Evolutionary conservation across 2,113 vertebrate genomes (phyloP).

Genomic region (Myxocyprinus asiaticus): DNA sequence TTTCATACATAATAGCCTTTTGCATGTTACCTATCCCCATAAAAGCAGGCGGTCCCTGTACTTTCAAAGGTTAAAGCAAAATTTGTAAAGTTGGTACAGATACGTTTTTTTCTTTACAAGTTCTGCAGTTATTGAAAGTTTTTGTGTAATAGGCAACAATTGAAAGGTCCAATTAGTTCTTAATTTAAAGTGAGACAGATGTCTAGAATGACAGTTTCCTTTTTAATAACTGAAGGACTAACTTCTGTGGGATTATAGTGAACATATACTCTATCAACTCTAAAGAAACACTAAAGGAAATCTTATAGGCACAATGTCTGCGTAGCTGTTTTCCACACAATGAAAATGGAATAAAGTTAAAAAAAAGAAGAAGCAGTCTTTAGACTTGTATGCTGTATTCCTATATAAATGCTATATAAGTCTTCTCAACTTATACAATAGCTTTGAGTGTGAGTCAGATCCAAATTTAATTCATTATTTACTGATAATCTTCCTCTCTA

Average conservation of each 20-base stretch:
- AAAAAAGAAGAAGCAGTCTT: too few species aligned
- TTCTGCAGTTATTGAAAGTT: background rate
- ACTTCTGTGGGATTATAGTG: background rate
- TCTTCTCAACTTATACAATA: too few species aligned
- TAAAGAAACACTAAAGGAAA: background rate
- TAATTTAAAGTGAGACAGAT: background rate
- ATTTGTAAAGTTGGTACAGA: background rate
- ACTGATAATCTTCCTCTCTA: too few species aligned
- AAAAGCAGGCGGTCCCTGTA: background rate
- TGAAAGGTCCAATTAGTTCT: background rate
- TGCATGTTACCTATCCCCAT: background rate
- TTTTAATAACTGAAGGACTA: background rate
- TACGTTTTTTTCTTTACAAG: background rate
- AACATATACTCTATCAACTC: background rate
- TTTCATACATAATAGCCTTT: background rate
- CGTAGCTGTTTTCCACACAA: too few species aligned
- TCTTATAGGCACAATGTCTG: too few species aligned
- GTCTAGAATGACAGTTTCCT: background rate
- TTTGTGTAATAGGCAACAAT: background rate
- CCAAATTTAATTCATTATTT: too few species aligned
- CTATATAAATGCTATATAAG: too few species aligned
- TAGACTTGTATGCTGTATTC: too few species aligned
- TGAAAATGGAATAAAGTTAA: too few species aligned
- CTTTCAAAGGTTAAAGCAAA: background rate
- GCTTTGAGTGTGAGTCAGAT: too few species aligned